Evolutionary conservation across 1,140 invertebrate species (phyloP).

Genomic region (Linepithema humile): DNA sequence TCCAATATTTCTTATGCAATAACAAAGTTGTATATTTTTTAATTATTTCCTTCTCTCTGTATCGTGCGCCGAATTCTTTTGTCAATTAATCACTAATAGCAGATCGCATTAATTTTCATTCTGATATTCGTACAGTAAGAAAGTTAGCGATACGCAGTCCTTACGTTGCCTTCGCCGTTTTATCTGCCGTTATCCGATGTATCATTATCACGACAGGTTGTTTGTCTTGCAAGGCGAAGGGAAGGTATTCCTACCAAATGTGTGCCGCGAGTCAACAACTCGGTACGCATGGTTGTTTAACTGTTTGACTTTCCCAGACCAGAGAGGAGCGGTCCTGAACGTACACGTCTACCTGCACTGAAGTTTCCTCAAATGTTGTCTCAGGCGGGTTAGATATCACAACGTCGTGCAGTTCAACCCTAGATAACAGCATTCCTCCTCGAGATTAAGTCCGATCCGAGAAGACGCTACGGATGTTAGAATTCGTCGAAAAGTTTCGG

Average conservation of each 20-base stretch:
- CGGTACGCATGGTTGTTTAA: conserved; percentile 77
- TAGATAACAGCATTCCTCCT: conserved; percentile 71
- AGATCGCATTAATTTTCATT: not conserved
- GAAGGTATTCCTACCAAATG: conserved; percentile 78
- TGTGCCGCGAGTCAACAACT: conserved; percentile 82
- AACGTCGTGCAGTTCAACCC: conserved; percentile 65
- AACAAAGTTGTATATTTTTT: not conserved
- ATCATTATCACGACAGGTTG: conserved; percentile 83
- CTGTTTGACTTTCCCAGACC: conserved; percentile 84
- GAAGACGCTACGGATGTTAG: not conserved
- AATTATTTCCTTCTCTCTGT: not conserved
- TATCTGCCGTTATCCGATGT: conserved; percentile 72
- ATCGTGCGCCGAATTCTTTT: not conserved
- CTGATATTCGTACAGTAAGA: not conserved
- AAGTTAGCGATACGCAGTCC: not conserved
- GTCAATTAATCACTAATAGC: not conserved
- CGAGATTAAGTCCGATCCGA: conserved; percentile 62
- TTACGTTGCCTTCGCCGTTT: conserved; percentile 52
- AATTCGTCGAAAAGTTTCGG: conserved; percentile 32
- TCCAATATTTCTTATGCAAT: not conserved
- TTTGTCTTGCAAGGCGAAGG: conserved; percentile 75
- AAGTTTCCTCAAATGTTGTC: conserved; percentile 80
- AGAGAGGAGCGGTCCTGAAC: conserved; percentile 68
- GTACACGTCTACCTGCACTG: conserved; percentile 75
- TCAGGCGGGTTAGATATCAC: conserved; percentile 80